Evolutionary conservation across 2,797 vertebrate species (phyloP).

Genomic region (Sebastiscus albofasciatus): DNA sequence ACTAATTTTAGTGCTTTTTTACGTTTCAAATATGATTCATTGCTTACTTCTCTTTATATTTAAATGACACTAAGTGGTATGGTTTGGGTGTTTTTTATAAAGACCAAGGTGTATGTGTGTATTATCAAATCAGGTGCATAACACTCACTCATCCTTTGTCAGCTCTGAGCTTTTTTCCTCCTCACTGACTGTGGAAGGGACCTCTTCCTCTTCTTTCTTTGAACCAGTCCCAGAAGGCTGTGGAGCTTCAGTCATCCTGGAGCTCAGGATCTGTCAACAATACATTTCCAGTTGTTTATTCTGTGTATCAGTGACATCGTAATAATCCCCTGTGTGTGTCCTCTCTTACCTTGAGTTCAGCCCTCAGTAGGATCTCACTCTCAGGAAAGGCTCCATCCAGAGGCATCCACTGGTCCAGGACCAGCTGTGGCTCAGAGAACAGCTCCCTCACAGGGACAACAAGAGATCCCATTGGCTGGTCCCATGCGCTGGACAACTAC

Average conservation of each 20-base stretch:
- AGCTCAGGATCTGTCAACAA: conserved; percentile 77
- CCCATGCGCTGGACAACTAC: conserved; percentile 83
- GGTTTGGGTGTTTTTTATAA: background rate
- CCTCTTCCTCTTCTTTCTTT: conserved; percentile 36
- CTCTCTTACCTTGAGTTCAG: conserved; percentile 86
- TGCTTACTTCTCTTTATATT: background rate
- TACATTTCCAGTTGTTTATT: background rate
- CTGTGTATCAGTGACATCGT: background rate
- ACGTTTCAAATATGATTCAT: background rate
- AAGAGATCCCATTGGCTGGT: conserved; percentile 84
- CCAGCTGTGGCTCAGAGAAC: conserved; percentile 82
- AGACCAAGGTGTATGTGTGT: background rate
- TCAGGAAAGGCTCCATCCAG: conserved; percentile 80
- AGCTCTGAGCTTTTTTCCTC: conserved; percentile 24
- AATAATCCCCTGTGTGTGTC: background rate
- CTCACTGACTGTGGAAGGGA: conserved; percentile 19
- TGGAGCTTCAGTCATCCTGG: conserved; percentile 69
- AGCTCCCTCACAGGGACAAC: conserved; percentile 86
- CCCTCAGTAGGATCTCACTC: conserved; percentile 88
- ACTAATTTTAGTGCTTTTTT: background rate
- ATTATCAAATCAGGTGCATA: no score
- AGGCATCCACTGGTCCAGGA: conserved; percentile 87
- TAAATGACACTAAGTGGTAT: background rate
- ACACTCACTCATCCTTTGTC: background rate
- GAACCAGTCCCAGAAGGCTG: conserved; percentile 31